Percentiles rank a stretch among this genome's conserved stretches.
phyloP scores from a whole-genome alignment of 1,140 invertebrate genomes.

The Triops cancriformis region DNA sequence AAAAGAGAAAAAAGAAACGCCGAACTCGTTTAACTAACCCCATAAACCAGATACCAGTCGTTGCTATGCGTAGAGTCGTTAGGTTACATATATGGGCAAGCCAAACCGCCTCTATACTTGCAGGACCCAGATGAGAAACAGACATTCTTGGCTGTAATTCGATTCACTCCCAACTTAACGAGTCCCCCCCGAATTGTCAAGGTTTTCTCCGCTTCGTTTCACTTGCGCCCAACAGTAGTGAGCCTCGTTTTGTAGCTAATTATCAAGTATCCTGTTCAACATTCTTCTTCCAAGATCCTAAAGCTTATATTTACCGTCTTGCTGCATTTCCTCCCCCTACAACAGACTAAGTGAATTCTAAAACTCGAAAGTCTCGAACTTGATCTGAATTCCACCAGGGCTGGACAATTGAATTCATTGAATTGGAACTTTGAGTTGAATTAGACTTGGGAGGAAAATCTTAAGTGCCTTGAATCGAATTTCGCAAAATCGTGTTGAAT shows the following conservation, averaged over 20 bases:
- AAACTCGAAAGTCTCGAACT: too few species aligned
- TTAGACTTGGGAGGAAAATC: too few species aligned
- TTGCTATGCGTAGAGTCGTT: neutral
- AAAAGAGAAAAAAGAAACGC: neutral
- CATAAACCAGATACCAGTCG: neutral
- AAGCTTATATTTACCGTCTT: too few species aligned
- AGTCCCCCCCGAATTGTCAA: neutral
- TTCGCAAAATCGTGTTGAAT: too few species aligned
- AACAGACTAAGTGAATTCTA: too few species aligned
- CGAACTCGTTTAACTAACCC: neutral
- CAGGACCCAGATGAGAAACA: neutral
- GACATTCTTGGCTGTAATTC: neutral
- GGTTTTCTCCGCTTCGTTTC: neutral
- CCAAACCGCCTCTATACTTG: neutral
- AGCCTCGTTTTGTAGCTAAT: neutral
- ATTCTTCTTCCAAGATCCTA: neutral
- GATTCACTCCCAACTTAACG: neutral
- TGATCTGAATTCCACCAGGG: too few species aligned
- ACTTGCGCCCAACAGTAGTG: neutral
- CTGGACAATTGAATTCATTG: too few species aligned
- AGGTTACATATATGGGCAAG: neutral
- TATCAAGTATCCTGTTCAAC: neutral
- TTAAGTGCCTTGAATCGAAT: too few species aligned
- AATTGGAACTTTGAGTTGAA: too few species aligned
- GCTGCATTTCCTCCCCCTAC: too few species aligned